A percentile compares a stretch with the other conserved stretches of the same genome.
phyloP scores from a whole-genome alignment of 2,113 vertebrate species.

The Acanthisitta chloris region DNA sequence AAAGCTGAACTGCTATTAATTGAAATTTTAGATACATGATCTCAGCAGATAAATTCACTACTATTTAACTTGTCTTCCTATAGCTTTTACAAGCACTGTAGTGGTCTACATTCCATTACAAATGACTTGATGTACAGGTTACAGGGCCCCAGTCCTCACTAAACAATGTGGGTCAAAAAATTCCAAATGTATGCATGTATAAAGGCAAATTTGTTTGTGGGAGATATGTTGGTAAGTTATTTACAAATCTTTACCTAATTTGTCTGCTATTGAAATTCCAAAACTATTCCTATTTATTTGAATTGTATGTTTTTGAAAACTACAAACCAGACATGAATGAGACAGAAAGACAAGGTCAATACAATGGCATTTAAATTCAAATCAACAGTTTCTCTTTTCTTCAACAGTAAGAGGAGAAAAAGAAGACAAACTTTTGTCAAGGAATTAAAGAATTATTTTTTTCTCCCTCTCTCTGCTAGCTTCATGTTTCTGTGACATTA shows the following conservation, averaged over 20 bases:
- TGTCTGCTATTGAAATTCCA: not conserved
- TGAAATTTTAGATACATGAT: conserved; percentile 31
- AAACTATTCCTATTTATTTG: not conserved
- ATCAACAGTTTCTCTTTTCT: not conserved
- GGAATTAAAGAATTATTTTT: conserved; percentile 20
- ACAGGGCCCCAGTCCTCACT: not conserved
- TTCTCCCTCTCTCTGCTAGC: not conserved
- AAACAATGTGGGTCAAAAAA: not conserved
- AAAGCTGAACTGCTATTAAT: not conserved
- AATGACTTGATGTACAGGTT: not conserved
- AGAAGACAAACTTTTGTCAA: conserved; percentile 4
- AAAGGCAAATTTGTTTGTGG: not conserved
- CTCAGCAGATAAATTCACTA: not conserved
- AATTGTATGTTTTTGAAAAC: not conserved
- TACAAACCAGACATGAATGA: not conserved
- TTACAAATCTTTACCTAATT: not conserved
- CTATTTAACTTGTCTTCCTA: not conserved
- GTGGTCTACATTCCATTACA: not conserved
- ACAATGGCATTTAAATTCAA: not conserved
- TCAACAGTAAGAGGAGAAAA: conserved; percentile 23
- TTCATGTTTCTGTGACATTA: conserved; percentile 1
- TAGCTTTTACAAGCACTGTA: not conserved
- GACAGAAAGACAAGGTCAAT: not conserved
- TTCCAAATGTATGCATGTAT: not conserved
- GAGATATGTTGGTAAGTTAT: not conserved